Evolutionary conservation across 2,797 vertebrate species (phyloP).

Genomic region (Lerista edwardsae): DNA sequence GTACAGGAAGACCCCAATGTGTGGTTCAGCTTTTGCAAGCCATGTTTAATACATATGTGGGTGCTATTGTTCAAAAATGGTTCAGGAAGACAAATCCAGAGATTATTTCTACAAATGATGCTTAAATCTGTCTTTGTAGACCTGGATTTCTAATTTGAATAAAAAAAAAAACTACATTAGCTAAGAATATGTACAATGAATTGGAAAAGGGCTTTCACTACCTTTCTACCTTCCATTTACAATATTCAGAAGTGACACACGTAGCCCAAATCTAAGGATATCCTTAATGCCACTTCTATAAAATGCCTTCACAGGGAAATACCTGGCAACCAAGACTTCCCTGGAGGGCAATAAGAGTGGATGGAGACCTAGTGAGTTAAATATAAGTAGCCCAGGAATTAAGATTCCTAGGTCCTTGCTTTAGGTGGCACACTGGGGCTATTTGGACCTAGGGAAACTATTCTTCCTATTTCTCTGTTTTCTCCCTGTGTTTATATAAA

Average conservation of each 20-base stretch:
- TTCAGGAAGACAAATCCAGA: background rate
- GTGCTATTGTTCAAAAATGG: background rate
- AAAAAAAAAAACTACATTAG: background rate
- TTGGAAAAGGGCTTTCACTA: background rate
- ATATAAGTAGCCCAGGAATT: background rate
- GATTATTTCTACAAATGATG: background rate
- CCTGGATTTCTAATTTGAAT: background rate
- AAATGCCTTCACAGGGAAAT: background rate
- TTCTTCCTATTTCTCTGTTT: background rate
- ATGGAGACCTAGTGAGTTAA: background rate
- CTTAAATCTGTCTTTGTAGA: background rate
- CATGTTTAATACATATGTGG: background rate
- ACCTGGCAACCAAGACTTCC: background rate
- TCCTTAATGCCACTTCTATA: background rate
- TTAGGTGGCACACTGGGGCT: background rate
- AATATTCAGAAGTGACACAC: background rate
- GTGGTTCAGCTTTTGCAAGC: background rate
- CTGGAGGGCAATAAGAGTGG: background rate
- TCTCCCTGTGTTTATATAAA: background rate
- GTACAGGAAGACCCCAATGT: background rate
- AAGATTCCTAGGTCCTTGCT: background rate
- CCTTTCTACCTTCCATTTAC: background rate
- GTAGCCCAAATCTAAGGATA: background rate
- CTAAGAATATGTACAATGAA: background rate
- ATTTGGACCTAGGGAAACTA: background rate